Evolutionary conservation across 2,888 invertebrate species (phyloP), one percentile per base, ranked within the genome.

Genomic region (Eupithecia abbreviata): DNA sequence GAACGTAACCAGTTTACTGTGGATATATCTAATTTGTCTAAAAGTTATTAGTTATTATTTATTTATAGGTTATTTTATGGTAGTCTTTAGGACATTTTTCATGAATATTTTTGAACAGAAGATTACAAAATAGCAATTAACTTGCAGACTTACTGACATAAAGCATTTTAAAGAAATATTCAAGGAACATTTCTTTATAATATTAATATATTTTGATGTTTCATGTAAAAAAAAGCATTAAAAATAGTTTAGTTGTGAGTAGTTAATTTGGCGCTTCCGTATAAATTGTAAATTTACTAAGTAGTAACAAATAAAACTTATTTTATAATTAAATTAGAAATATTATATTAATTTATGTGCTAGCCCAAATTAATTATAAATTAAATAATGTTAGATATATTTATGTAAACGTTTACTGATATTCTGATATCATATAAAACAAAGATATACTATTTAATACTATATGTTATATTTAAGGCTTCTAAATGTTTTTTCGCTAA

Each of bases 381-480:
- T 76, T 77, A 75, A 47, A 66, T 77, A 71, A 71, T 71, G 74
- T 75, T 42, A 80, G 75, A 79, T 72, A 76, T 85, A 88, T 87
- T 88, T 89, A 88, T 88, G 86, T 89, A 88, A 81, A 82, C 80
- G 73, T 86, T 86, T 81, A 69, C 80, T 77, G 87, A 88, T 90
- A 89, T 89, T 89, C 89, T 90, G 86, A 86, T 90, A 90, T 86
- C 84, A 84, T 86, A 82, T 87, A 86, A 83, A 86, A 83, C 86
- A 69, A 47, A 69, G n/a, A 79, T 87, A 76, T 86, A 58, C n/a
- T 58, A 85, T 86, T 86, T 80, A 84, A 69, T n/a, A 69, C 43
- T 30, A 82, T 86, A 84, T 84, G 82, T 82, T 82, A 71, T n/a
- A 80, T 75, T 72, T 82, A 77, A 78, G 80, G 84, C 90, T 88